Evolutionary conservation across 2,888 invertebrate species (phyloP).

Genomic region (Stegana nigrithorax): DNA sequence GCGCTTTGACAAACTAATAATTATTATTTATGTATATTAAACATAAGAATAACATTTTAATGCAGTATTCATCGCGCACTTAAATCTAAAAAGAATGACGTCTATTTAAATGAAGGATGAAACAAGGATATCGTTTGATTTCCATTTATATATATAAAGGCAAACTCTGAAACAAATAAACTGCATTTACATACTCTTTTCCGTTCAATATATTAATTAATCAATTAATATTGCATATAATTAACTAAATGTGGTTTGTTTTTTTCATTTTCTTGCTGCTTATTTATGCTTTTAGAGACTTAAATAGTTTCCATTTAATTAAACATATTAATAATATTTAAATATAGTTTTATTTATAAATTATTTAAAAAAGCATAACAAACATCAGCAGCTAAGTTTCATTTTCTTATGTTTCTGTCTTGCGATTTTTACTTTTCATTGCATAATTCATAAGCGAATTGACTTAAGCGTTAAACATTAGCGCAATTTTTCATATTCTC

Average conservation of each 20-base stretch:
- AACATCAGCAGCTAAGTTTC: neutral
- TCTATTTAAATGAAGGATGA: neutral
- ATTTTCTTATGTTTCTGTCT: neutral
- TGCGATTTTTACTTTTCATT: neutral
- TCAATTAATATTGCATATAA: no score
- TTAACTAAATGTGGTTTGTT: neutral
- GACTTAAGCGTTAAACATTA: conserved; percentile 12
- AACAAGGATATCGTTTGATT: neutral
- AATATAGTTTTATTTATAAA: neutral
- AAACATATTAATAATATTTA: neutral
- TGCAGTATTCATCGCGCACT: neutral
- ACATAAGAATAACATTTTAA: neutral
- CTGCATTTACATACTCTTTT: neutral
- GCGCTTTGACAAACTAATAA: neutral
- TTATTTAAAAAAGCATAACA: conserved; percentile 13
- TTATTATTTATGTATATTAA: neutral
- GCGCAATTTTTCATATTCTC: neutral
- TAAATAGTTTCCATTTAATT: neutral
- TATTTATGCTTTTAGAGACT: neutral
- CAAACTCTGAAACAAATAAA: neutral
- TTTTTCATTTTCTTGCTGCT: neutral
- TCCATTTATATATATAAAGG: neutral
- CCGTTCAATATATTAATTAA: no score
- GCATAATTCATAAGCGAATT: neutral
- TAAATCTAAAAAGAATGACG: neutral